Evolutionary conservation across 2,888 invertebrate species (phyloP).

Genomic region (Apotomis betuletana): DNA sequence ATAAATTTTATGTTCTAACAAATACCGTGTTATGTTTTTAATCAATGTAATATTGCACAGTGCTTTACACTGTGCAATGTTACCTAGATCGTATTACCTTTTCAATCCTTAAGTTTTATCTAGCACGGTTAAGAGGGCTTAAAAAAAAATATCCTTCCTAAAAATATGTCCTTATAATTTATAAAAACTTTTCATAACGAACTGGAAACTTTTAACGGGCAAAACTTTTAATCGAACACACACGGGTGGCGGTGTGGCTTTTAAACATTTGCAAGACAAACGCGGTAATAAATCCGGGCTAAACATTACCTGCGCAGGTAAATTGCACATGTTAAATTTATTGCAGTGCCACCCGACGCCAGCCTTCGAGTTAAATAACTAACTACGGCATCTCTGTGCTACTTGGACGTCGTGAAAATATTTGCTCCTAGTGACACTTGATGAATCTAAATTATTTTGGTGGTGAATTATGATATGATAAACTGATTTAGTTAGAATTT

Average conservation of each 20-base stretch:
- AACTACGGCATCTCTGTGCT: slow-evolving; percentile 5
- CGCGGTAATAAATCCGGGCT: slow-evolving; percentile 30
- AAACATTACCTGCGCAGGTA: slow-evolving; percentile 27
- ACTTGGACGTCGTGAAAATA: neutral
- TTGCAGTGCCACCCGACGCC: slow-evolving; percentile 27
- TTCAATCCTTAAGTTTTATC: too few relatives aligned
- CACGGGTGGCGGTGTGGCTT: slow-evolving; percentile 8
- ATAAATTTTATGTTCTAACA: neutral
- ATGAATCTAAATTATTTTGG: too few relatives aligned
- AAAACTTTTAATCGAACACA: slow-evolving; percentile 26
- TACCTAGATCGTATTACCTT: too few relatives aligned
- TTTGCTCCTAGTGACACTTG: neutral
- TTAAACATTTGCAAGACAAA: slow-evolving; percentile 33
- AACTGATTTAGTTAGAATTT: too few relatives aligned
- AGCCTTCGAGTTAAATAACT: slow-evolving; percentile 24
- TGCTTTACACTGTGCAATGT: too few relatives aligned
- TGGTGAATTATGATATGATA: too few relatives aligned
- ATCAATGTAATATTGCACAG: too few relatives aligned
- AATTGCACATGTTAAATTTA: slow-evolving; percentile 36
- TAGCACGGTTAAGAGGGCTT: neutral
- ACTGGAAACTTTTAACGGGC: slow-evolving; percentile 19
- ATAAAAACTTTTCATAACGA: slow-evolving; percentile 1
- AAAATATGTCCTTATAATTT: neutral
- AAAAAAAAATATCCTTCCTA: neutral
- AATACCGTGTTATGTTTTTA: neutral